A percentile compares a stretch with the other conserved stretches of the same genome.
These are phyloP conservation scores for Malthinus seriepunctatus DNA, from an alignment of 2,888 invertebrate species.

Conservation along the genomic window DNA sequence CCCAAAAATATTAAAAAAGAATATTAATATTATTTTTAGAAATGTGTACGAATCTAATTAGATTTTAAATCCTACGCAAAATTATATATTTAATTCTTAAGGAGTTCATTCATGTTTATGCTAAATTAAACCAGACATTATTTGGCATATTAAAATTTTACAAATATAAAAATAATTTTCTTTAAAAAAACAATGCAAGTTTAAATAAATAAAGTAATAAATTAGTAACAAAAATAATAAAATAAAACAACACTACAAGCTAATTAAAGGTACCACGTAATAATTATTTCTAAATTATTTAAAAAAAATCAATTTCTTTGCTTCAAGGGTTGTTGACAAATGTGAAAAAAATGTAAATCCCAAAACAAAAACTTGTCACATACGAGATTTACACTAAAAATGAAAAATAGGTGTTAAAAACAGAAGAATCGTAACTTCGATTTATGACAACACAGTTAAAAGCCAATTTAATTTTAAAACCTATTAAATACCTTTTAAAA, in stretches of 20 bases:
- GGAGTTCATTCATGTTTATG: conserved; percentile 32
- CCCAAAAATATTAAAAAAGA: conserved; percentile 1
- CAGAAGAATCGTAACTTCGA: too few species aligned
- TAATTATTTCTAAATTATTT: conserved; percentile 1
- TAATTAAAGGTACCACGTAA: conserved; percentile 5
- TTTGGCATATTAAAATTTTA: conserved; percentile 17
- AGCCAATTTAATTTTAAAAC: too few species aligned
- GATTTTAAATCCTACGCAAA: conserved; percentile 20
- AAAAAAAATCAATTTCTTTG: background rate
- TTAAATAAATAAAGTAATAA: conserved; percentile 15
- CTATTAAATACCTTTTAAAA: too few species aligned
- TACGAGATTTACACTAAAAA: too few species aligned
- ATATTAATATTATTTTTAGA: conserved; percentile 16
- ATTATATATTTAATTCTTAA: conserved; percentile 21
- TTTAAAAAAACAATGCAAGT: conserved; percentile 13
- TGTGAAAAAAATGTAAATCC: too few species aligned
- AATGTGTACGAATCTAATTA: conserved; percentile 17
- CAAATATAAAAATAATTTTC: conserved; percentile 23
- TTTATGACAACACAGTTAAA: too few species aligned
- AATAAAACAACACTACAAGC: conserved; percentile 4
- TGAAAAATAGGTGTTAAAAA: too few species aligned
- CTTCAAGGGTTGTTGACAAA: background rate
- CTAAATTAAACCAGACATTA: conserved; percentile 24
- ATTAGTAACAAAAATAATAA: conserved; percentile 13
- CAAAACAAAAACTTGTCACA: too few species aligned